Evolutionary conservation across 92 coral and sea anemone species (phyloP).

Genomic region (Epizoanthus illoricatus): DNA sequence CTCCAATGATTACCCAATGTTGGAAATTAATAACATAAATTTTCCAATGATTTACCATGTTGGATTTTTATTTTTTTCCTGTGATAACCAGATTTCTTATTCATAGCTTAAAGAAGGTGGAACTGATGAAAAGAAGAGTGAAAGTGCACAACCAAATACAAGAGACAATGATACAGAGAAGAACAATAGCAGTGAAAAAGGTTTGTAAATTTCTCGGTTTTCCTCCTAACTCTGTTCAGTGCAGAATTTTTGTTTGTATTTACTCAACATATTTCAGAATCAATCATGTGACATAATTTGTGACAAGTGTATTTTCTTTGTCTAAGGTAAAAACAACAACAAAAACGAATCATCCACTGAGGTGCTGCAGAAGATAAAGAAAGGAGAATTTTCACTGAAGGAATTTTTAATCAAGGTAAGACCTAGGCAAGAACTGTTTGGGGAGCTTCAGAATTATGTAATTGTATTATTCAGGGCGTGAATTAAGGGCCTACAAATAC

Average conservation of each 20-base stretch:
- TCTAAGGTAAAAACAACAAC: background rate
- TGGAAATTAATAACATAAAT: no score
- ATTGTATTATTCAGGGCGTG: background rate
- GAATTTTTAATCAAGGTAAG: constrained; percentile 17
- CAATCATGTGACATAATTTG: no score
- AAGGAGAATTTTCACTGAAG: background rate
- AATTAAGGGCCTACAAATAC: no score
- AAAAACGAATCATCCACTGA: constrained; percentile 8
- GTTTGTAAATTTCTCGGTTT: background rate
- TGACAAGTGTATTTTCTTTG: background rate
- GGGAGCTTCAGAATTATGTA: background rate
- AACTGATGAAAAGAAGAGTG: constrained; percentile 7
- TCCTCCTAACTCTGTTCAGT: background rate
- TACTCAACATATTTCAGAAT: background rate
- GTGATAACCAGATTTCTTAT: no score
- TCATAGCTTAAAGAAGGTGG: background rate
- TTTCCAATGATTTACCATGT: no score
- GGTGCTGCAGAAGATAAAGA: background rate
- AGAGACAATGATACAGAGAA: background rate
- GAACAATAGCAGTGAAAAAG: background rate
- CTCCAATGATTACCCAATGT: no score
- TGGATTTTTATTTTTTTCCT: no score
- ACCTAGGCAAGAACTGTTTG: background rate
- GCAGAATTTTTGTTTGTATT: background rate
- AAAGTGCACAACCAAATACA: background rate